Evolutionary conservation across 1,140 invertebrate genomes (phyloP).

Genomic region (Propsilocerus akamusi): DNA sequence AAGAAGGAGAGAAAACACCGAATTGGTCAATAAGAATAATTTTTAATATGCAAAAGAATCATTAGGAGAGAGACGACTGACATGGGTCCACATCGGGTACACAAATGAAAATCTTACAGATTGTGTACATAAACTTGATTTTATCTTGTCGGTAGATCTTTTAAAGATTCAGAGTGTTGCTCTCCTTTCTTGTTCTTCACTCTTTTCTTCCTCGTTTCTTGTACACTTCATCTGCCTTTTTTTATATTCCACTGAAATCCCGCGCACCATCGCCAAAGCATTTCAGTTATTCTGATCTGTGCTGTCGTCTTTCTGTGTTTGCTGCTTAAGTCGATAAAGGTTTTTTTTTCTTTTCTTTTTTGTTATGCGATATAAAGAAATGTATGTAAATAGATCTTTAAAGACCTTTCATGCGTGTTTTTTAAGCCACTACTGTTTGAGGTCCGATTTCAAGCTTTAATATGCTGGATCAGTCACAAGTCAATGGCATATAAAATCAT

Average conservation of each 20-base stretch:
- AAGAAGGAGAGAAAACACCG: too few relatives aligned
- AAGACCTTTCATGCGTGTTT: too few relatives aligned
- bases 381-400: too few relatives aligned
- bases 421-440: too few relatives aligned
- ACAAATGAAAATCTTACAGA: constrained; percentile 3
- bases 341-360: too few relatives aligned
- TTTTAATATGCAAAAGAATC: background rate
- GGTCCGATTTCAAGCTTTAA: too few relatives aligned
- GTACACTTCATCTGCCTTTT: background rate
- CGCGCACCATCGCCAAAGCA: too few relatives aligned
- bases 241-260: background rate
- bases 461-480: too few relatives aligned
- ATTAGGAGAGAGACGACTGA: background rate
- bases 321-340: background rate
- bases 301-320: too few relatives aligned
- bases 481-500: too few relatives aligned
- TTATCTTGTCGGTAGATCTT: constrained; percentile 1
- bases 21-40: too few relatives aligned
- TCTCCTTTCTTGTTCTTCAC: background rate
- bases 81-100: background rate
- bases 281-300: too few relatives aligned
- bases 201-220: background rate
- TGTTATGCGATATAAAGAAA: background rate
- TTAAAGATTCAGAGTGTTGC: background rate
- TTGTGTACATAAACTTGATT: constrained; percentile 3